Percentiles rank a stretch among this genome's conserved stretches.
These are phyloP conservation scores for Amphipyra berbera DNA, from an alignment of 2,888 invertebrate genomes.

Conservation along the genomic window DNA sequence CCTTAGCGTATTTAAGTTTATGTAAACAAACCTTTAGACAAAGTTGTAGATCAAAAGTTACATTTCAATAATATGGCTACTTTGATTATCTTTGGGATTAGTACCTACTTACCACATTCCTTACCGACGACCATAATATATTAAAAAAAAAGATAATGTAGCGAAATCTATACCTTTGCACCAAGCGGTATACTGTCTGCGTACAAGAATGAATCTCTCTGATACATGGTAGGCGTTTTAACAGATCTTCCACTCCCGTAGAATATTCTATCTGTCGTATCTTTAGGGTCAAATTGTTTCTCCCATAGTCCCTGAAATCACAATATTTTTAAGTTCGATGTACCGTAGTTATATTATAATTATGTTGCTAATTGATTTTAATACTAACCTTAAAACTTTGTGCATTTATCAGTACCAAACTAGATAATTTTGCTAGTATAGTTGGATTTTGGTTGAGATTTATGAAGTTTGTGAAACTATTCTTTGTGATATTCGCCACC, in stretches of 20 bases:
- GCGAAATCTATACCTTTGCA: conserved; percentile 43
- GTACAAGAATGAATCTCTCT: background rate
- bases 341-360: background rate
- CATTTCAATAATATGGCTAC: too few species aligned
- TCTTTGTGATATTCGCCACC: conserved; percentile 32
- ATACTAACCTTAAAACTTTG: conserved; percentile 26
- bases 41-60: too few species aligned
- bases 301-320: conserved; percentile 38
- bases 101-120: too few species aligned
- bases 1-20: too few species aligned
- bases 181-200: conserved; percentile 2
- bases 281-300: conserved; percentile 17
- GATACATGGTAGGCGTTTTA: conserved; percentile 14
- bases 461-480: conserved; percentile 7
- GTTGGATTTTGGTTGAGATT: too few species aligned
- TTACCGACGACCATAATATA: too few species aligned
- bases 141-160: too few species aligned
- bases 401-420: conserved; percentile 37
- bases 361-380: background rate
- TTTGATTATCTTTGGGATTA: too few species aligned
- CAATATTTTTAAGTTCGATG: background rate
- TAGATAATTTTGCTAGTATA: conserved; percentile 1
- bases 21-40: too few species aligned
- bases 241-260: background rate
- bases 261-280: conserved; percentile 13